phyloP scores from a whole-genome alignment of 1,140 invertebrate species.

The Trachymyrmex septentrionalis region DNA sequence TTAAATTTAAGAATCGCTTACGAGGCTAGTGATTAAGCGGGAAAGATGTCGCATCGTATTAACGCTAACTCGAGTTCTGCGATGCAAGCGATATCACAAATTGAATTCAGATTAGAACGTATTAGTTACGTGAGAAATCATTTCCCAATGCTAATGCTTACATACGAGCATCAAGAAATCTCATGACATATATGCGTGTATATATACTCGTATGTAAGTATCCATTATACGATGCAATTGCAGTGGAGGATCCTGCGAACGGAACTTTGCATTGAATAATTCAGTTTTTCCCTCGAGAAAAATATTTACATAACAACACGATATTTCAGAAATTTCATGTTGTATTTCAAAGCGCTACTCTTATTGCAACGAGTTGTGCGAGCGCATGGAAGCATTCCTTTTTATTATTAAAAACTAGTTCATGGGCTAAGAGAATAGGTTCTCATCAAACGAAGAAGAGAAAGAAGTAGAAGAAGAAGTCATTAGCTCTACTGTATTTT shows the following conservation, averaged over 20 bases:
- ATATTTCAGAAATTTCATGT: constrained; percentile 33
- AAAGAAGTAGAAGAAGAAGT: background rate
- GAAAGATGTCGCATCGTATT: constrained; percentile 39
- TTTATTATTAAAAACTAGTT: constrained; percentile 10
- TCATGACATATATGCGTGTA: constrained; percentile 30
- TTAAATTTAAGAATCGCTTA: background rate
- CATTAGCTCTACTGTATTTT: background rate
- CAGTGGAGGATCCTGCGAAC: constrained; percentile 20
- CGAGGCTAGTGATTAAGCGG: background rate
- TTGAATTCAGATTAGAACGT: constrained; percentile 41
- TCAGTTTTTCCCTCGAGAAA: constrained; percentile 9
- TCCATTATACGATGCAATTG: constrained; percentile 24
- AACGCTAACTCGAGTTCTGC: background rate
- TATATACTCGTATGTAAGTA: background rate
- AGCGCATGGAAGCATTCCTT: background rate
- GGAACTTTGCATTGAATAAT: constrained; percentile 34
- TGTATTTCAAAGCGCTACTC: background rate
- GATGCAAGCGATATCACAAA: constrained; percentile 42
- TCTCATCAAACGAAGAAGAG: background rate
- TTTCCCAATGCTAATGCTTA: constrained; percentile 40
- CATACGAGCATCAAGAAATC: constrained; percentile 17
- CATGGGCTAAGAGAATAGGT: background rate
- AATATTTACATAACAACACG: constrained; percentile 27
- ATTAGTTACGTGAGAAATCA: constrained; percentile 58
- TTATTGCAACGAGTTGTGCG: background rate